Evolutionary conservation across 2,888 invertebrate genomes (phyloP), one percentile per base, ranked within the genome.

Genomic region (Ryuthela nishihirai): DNA sequence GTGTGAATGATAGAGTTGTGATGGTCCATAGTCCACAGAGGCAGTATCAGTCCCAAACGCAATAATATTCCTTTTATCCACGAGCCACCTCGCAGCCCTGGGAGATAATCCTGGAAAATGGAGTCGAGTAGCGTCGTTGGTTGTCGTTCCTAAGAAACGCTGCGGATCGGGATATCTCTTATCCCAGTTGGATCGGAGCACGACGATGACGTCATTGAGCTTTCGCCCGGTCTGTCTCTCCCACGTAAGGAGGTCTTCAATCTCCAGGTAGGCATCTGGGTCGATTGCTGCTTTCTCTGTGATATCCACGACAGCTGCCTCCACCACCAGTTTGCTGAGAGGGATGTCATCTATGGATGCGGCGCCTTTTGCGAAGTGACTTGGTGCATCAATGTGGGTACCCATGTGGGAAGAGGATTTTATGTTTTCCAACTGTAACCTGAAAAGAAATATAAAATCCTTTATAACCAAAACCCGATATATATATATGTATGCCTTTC

Each of bases 11-110:
- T 78, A 76, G 20, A 73, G 69, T 69, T 67, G 58, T 68, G 77
- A 72, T 68, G 72, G 66, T 65, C 83, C 81, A 0, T 78, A 76
- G 72, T 85, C 85, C 1, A 81, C 72, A 12, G 83, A 83, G 0
- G 83, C 78, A 0, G 82, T 79, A 70, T 85, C 85, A 0, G 83
- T 76, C 0, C 80, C 84, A 2, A 85, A 79, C 0, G 84, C 85
- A 1, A 81, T 77, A 60, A 84, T 79, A 64, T 79, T 78, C 10
- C 78, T 76, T 38, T 79, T 72, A 0, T 77, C 72, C 0, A 77
- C 77, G 62, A 85, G 77, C 81, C 82, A 83, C 55, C 79, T 72
- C 0, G 82, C 82, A 15, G 84, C 79, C 40, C 79, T 79, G 65
- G 75, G 77, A 40, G 82, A 81, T 39, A 83, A 64, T 26, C 82